Percentiles rank a stretch among this genome's conserved stretches.
Evolutionary conservation across 2,797 vertebrate species (phyloP).

Genomic region (Myotis vivesi): DNA sequence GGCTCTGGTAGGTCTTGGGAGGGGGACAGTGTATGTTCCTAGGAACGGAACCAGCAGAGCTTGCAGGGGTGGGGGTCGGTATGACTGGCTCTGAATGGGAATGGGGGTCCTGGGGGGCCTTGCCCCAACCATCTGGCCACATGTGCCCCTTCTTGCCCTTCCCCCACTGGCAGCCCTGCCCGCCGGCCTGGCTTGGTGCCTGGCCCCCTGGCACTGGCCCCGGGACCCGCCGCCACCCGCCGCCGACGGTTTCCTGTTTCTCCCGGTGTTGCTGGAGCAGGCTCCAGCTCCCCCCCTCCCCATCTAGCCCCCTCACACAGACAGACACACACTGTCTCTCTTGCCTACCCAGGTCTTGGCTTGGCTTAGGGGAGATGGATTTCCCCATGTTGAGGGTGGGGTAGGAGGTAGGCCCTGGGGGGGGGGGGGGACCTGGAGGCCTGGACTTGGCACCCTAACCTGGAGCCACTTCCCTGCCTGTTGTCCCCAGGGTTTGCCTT

Average conservation of each 20-base stretch:
- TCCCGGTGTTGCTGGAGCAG: slow-evolving; percentile 75
- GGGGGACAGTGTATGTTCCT: not conserved
- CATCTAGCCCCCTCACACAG: slow-evolving; percentile 61
- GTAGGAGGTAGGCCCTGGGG: not conserved
- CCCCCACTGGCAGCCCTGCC: slow-evolving; percentile 79
- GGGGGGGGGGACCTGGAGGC: not conserved
- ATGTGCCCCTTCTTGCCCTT: slow-evolving; percentile 75
- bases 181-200: slow-evolving; percentile 78
- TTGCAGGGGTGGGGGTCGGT: not conserved
- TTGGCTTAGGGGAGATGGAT: not conserved
- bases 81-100: slow-evolving; percentile 24
- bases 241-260: slow-evolving; percentile 82
- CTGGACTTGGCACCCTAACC: slow-evolving; percentile 12
- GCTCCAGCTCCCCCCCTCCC: slow-evolving; percentile 68
- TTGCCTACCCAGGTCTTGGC: not conserved
- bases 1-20: not conserved
- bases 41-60: not conserved
- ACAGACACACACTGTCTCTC: slow-evolving; percentile 59
- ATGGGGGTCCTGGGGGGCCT: not conserved
- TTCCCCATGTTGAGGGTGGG: not conserved
- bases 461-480: not conserved
- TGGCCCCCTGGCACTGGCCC: slow-evolving; percentile 80
- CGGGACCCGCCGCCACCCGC: slow-evolving; percentile 79
- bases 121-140: slow-evolving; percentile 55
- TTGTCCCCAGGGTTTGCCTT: slow-evolving; percentile 88